phyloP scores from a whole-genome alignment of 2,888 invertebrate genomes.

The Buathra laborator region DNA sequence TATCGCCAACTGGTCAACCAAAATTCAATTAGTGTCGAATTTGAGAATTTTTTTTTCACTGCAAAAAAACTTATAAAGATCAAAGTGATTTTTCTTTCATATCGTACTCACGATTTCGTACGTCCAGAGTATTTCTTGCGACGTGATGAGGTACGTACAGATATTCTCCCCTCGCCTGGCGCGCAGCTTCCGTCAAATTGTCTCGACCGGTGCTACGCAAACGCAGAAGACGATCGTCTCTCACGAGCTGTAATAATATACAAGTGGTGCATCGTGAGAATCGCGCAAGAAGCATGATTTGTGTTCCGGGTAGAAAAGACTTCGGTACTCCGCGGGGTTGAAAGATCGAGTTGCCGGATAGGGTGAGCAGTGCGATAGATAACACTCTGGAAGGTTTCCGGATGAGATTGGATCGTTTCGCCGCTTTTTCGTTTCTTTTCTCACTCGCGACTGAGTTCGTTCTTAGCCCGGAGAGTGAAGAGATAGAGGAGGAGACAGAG shows the following conservation, averaged over 20 bases:
- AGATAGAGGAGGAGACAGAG: constrained; percentile 49
- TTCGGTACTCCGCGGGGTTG: background rate
- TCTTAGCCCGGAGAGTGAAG: constrained; percentile 37
- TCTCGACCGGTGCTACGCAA: constrained; percentile 86
- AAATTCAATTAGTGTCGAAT: no score
- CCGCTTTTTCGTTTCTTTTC: constrained; percentile 62
- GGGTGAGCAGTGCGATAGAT: constrained; percentile 50
- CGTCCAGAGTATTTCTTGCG: constrained; percentile 86
- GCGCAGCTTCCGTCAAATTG: constrained; percentile 87
- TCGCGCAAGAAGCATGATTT: constrained; percentile 47
- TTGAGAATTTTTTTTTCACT: no score
- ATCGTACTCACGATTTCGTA: constrained; percentile 87
- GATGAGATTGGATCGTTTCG: constrained; percentile 71
- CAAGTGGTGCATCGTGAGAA: constrained; percentile 5
- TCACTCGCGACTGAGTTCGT: constrained; percentile 34
- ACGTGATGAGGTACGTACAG: constrained; percentile 88
- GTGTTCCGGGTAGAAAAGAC: constrained; percentile 22
- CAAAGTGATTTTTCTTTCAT: background rate
- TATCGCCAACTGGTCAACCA: no score
- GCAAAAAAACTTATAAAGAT: no score
- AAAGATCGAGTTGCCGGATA: constrained; percentile 33
- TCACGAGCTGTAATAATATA: constrained; percentile 84
- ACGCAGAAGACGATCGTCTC: constrained; percentile 86
- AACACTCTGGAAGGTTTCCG: constrained; percentile 56
- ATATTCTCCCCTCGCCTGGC: constrained; percentile 87